Percentiles rank a stretch among this genome's conserved stretches.
Conservation (phyloP, 2,888 invertebrate genomes). For the Ceratothoa steindachneri region DNA sequence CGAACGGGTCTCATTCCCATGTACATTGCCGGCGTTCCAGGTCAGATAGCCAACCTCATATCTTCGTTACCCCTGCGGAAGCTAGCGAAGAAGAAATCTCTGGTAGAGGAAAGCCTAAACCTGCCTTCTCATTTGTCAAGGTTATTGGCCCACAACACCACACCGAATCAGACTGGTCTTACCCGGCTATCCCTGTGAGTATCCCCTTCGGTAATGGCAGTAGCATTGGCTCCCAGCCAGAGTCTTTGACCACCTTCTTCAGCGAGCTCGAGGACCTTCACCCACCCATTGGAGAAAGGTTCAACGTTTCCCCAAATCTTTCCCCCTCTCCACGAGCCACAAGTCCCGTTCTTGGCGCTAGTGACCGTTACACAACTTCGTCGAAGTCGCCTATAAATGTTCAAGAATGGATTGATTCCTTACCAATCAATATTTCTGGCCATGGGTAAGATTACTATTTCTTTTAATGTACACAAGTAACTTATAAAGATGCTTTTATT, state of each 20-base stretch:
- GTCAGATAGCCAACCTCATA: background rate
- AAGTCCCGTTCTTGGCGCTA: background rate
- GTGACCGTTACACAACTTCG: conserved; percentile 52
- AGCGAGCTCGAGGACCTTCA: background rate
- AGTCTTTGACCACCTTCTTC: background rate
- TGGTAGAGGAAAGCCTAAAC: background rate
- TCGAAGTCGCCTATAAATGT: conserved; percentile 64
- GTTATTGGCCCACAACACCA: background rate
- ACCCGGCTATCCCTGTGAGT: background rate
- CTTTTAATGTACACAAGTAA: no score
- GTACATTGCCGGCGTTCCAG: no score
- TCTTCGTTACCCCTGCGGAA: background rate
- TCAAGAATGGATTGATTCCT: conserved; percentile 71
- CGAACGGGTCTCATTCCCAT: no score
- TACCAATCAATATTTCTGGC: conserved; percentile 54
- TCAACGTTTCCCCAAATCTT: conserved; percentile 1
- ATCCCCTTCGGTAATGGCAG: background rate
- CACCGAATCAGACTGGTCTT: background rate
- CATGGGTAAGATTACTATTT: background rate
- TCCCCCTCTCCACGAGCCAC: background rate
- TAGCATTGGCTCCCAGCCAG: background rate
- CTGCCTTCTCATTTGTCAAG: background rate
- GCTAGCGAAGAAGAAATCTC: background rate
- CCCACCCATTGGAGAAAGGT: background rate
- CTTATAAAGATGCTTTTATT: no score